Evolutionary conservation across 2,888 invertebrate genomes (phyloP).

Genomic region (Ceraclea dissimilis): DNA sequence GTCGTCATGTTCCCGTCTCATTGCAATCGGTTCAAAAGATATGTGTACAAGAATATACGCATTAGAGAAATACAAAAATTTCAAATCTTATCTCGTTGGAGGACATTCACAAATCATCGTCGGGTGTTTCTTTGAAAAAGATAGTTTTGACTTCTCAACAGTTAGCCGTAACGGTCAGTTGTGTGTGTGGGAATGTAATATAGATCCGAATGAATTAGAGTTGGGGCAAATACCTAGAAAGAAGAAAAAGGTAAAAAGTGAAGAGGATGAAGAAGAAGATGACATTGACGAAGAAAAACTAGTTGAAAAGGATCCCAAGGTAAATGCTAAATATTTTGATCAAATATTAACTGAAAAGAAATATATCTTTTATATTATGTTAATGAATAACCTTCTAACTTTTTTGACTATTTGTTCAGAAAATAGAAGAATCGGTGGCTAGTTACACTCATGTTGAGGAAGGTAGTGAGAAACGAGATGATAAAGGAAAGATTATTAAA

Average conservation of each 20-base stretch:
- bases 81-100: constrained; percentile 68
- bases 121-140: constrained; percentile 80
- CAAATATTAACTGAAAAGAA: not conserved
- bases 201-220: constrained; percentile 62
- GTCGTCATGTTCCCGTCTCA: constrained; percentile 82
- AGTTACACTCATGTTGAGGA: constrained; percentile 23
- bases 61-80: constrained; percentile 64
- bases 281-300: constrained; percentile 54
- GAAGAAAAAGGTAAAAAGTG: constrained; percentile 41
- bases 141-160: constrained; percentile 77
- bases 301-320: constrained; percentile 37
- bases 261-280: constrained; percentile 58
- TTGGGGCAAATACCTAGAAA: constrained; percentile 46
- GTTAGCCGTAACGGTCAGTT: constrained; percentile 78
- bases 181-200: constrained; percentile 78
- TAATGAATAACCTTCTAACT: not conserved
- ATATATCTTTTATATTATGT: not conserved
- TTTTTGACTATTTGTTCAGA: constrained; percentile 7
- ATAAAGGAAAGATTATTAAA: constrained; percentile 20
- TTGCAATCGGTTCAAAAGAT: constrained; percentile 89
- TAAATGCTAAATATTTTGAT: not conserved
- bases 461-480: constrained; percentile 19
- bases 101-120: constrained; percentile 82
- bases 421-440: constrained; percentile 19
- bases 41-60: constrained; percentile 79